Conservation (phyloP, 2,113 vertebrate species). For the Trachemys scripta region DNA sequence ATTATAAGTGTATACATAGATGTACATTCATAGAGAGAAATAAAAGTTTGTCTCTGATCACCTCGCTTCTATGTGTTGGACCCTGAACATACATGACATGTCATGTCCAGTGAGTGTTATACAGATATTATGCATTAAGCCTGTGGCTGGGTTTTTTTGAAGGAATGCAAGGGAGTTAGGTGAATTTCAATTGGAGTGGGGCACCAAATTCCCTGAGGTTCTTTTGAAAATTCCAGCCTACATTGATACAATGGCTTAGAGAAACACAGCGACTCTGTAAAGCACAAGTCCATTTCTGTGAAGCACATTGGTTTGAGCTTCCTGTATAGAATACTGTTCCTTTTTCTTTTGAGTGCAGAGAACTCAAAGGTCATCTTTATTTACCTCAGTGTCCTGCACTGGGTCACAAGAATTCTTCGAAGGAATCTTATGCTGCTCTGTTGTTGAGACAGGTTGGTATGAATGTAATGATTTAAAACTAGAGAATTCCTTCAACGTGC, state of each 20-base stretch:
- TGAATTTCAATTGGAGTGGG: neutral
- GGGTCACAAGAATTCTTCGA: slow-evolving; percentile 27
- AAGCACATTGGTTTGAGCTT: neutral
- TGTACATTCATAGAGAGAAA: neutral
- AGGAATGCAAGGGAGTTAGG: neutral
- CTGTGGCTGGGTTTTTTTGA: neutral
- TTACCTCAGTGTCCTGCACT: slow-evolving; percentile 40
- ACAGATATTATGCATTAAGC: neutral
- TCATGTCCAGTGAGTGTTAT: neutral
- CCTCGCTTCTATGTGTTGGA: neutral
- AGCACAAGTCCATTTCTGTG: neutral
- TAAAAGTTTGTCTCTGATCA: neutral
- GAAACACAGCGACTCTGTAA: neutral
- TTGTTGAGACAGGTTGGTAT: slow-evolving; percentile 57
- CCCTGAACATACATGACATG: neutral
- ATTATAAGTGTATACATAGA: neutral
- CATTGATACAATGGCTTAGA: neutral
- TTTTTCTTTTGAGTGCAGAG: neutral
- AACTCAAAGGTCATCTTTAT: slow-evolving; percentile 14
- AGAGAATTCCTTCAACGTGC: slow-evolving; percentile 62
- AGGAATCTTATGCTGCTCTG: slow-evolving; percentile 60
- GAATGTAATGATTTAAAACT: slow-evolving; percentile 54
- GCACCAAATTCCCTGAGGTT: neutral
- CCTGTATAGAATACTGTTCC: neutral
- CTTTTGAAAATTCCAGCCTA: neutral